phyloP scores from a whole-genome alignment of 2,888 invertebrate genomes.

The Drosophila multiciliata region DNA sequence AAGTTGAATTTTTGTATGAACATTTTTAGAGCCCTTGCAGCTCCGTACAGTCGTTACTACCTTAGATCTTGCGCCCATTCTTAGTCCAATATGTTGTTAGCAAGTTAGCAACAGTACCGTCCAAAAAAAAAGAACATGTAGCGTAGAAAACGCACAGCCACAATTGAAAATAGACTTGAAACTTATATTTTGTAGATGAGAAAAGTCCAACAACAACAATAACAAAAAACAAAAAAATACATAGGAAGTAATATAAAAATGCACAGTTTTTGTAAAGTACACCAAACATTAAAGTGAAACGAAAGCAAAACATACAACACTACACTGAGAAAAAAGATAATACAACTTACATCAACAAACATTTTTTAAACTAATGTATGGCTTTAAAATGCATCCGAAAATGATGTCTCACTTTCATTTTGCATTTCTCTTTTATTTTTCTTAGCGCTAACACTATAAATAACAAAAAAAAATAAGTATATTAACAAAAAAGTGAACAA shows the following conservation, averaged over 20 bases:
- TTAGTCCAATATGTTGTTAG: slow-evolving; percentile 37
- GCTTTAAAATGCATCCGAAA: slow-evolving; percentile 30
- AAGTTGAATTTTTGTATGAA: slow-evolving; percentile 21
- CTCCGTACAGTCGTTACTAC: slow-evolving; percentile 16
- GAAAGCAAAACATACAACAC: slow-evolving; percentile 20
- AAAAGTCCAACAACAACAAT: slow-evolving; percentile 1
- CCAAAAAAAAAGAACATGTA: slow-evolving; percentile 52
- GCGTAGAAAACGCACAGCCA: slow-evolving; percentile 54
- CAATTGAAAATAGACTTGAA: slow-evolving; percentile 52
- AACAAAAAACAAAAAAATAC: neutral
- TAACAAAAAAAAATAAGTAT: slow-evolving; percentile 1
- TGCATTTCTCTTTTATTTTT: slow-evolving; percentile 41
- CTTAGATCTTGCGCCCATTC: slow-evolving; percentile 9
- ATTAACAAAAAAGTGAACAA: slow-evolving; percentile 14
- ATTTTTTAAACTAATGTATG: slow-evolving; percentile 37
- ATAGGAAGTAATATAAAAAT: slow-evolving; percentile 1
- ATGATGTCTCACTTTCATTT: slow-evolving; percentile 39
- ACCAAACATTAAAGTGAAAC: slow-evolving; percentile 23
- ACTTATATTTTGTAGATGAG: slow-evolving; percentile 59
- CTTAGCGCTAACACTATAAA: slow-evolving; percentile 25
- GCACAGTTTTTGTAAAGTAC: slow-evolving; percentile 45
- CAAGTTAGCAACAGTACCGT: slow-evolving; percentile 70
- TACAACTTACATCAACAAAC: slow-evolving; percentile 11
- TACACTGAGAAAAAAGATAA: slow-evolving; percentile 25
- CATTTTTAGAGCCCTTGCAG: slow-evolving; percentile 28